These are phyloP conservation scores for Synanthedon vespiformis DNA, from an alignment of 2,888 invertebrate species.

Conservation along the genomic window DNA sequence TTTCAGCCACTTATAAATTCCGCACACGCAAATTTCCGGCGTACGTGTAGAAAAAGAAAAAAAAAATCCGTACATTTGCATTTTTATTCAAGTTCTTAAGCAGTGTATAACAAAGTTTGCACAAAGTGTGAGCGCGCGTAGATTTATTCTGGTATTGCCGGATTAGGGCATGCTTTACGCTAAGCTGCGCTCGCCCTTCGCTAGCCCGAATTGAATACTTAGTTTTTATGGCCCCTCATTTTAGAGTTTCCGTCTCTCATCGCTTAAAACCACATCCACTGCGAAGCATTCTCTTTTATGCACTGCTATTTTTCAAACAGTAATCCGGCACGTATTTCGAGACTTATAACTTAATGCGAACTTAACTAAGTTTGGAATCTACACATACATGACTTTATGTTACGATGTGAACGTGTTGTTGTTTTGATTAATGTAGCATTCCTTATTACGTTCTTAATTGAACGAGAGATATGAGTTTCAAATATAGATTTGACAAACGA, in stretches of 20 bases:
- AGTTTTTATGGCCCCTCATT: constrained; percentile 1
- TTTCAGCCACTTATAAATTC: constrained; percentile 17
- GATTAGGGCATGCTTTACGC: constrained; percentile 1
- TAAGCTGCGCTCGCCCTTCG: constrained; percentile 1
- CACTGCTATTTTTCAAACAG: too few species aligned
- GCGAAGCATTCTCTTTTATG: not conserved
- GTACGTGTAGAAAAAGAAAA: not conserved
- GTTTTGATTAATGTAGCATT: too few species aligned
- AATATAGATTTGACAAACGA: too few species aligned
- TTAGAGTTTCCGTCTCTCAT: not conserved
- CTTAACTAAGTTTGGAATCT: too few species aligned
- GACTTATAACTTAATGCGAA: too few species aligned
- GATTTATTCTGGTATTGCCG: constrained; percentile 5
- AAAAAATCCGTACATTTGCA: constrained; percentile 19
- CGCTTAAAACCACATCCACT: not conserved
- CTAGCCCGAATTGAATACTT: constrained; percentile 2
- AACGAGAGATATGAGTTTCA: too few species aligned
- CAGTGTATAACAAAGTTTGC: constrained; percentile 21
- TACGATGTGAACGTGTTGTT: too few species aligned
- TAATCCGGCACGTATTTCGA: too few species aligned
- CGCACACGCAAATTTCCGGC: constrained; percentile 14
- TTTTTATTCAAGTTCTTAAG: constrained; percentile 21
- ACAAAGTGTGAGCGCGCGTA: constrained; percentile 17
- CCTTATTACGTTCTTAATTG: too few species aligned
- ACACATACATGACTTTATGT: too few species aligned